Evolutionary conservation across 2,797 vertebrate genomes (phyloP).

Genomic region (Serranus cabrilla): DNA sequence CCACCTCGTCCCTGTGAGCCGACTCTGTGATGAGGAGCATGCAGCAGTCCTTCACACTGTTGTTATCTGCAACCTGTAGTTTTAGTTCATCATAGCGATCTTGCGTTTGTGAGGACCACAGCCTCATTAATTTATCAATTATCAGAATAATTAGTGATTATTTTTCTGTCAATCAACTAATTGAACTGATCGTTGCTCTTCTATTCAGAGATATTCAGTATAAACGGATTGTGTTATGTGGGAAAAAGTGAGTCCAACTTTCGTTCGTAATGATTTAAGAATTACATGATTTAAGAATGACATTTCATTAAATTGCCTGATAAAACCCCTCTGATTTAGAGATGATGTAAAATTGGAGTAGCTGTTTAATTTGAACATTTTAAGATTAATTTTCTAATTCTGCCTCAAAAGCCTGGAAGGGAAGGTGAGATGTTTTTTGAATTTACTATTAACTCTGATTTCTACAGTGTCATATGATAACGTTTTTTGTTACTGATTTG

Average conservation of each 20-base stretch:
- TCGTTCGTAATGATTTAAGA: not conserved
- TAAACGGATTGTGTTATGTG: conserved; percentile 6
- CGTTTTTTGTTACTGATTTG: not conserved
- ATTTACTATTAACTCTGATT: not conserved
- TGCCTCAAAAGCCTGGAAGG: not conserved
- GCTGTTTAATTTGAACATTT: not conserved
- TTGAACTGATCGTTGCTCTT: too few species aligned
- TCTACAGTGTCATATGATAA: not conserved
- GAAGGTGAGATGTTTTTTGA: not conserved
- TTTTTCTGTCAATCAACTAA: too few species aligned
- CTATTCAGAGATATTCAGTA: not conserved
- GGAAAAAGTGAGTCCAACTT: not conserved
- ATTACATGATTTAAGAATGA: not conserved
- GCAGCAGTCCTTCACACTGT: too few species aligned
- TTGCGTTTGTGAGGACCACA: too few species aligned
- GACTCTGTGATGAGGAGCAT: too few species aligned
- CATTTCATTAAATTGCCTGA: not conserved
- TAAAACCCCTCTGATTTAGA: not conserved
- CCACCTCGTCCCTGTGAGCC: too few species aligned
- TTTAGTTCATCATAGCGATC: too few species aligned
- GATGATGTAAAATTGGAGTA: not conserved
- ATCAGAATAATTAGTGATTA: too few species aligned
- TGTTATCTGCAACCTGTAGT: too few species aligned
- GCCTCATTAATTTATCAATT: too few species aligned
- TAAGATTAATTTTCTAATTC: not conserved